These are phyloP conservation scores for Salvelinus fontinalis DNA, from an alignment of 2,113 vertebrate species.

Conservation along the genomic window DNA sequence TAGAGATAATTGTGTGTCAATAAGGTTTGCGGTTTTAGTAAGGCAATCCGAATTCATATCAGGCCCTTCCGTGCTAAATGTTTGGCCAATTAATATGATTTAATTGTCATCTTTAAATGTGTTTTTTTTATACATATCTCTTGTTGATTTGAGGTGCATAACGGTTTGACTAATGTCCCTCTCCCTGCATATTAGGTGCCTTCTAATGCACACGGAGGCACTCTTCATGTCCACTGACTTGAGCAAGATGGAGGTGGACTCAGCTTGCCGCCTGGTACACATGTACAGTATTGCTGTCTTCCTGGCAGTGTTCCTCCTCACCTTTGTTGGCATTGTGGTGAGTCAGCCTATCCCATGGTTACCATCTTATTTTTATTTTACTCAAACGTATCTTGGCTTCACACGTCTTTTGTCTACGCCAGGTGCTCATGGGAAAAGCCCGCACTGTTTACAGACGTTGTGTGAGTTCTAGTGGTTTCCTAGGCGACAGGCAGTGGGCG, in stretches of 20 bases:
- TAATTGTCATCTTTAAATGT: neutral
- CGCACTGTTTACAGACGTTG: conserved; percentile 77
- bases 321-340: conserved; percentile 80
- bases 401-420: neutral
- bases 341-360: conserved; percentile 28
- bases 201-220: conserved; percentile 79
- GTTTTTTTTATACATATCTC: neutral
- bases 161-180: neutral
- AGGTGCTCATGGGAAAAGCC: conserved; percentile 80
- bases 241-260: conserved; percentile 22
- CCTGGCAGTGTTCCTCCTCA: conserved; percentile 79
- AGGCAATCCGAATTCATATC: neutral
- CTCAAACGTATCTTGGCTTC: neutral
- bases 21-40: neutral
- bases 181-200: conserved; percentile 70
- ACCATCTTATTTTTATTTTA: neutral
- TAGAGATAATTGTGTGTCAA: neutral
- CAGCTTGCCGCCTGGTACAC: conserved; percentile 69
- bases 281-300: conserved; percentile 77
- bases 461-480: conserved; percentile 78
- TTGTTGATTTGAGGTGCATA: neutral
- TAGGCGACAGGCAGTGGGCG: conserved; percentile 82
- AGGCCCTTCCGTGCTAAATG: neutral
- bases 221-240: conserved; percentile 41
- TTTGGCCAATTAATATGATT: too few species aligned